Evolutionary conservation across 1,140 invertebrate species (phyloP).

Genomic region (Antheraea mylitta): DNA sequence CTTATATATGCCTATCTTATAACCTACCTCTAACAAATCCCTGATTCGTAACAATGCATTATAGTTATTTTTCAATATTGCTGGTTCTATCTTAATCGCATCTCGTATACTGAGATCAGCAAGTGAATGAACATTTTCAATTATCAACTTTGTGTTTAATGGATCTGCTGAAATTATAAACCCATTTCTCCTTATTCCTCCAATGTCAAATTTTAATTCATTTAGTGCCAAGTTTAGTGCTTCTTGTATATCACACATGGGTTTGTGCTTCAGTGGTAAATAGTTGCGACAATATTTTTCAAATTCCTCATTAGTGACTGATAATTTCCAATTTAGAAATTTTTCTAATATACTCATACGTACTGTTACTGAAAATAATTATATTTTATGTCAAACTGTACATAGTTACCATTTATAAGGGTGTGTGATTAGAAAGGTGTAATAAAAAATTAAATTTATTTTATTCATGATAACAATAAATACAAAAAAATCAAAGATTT

Average conservation of each 20-base stretch:
- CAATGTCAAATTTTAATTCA: constrained; percentile 68
- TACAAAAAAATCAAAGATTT: no score
- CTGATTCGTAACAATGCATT: constrained; percentile 72
- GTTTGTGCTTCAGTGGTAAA: constrained; percentile 74
- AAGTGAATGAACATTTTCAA: constrained; percentile 72
- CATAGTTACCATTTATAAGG: no score
- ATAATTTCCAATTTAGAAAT: constrained; percentile 72
- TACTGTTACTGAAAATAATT: constrained; percentile 54
- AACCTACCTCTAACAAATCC: constrained; percentile 65
- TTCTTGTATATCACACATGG: constrained; percentile 75
- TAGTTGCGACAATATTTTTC: constrained; percentile 76
- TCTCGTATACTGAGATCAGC: constrained; percentile 75
- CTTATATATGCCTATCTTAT: no score
- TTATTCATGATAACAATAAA: no score
- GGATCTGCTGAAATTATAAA: constrained; percentile 78
- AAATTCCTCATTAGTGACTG: constrained; percentile 67
- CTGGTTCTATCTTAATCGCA: constrained; percentile 73
- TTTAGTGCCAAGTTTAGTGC: constrained; percentile 68
- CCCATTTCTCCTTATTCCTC: constrained; percentile 75
- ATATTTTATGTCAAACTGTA: background rate
- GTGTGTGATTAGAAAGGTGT: no score
- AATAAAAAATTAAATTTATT: no score
- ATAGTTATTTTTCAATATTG: constrained; percentile 78
- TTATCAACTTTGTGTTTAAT: constrained; percentile 75
- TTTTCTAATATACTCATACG: constrained; percentile 72